Percentiles rank a stretch among this genome's conserved stretches.
phyloP scores from a whole-genome alignment of 2,113 vertebrate genomes.

The Prolemur simus region DNA sequence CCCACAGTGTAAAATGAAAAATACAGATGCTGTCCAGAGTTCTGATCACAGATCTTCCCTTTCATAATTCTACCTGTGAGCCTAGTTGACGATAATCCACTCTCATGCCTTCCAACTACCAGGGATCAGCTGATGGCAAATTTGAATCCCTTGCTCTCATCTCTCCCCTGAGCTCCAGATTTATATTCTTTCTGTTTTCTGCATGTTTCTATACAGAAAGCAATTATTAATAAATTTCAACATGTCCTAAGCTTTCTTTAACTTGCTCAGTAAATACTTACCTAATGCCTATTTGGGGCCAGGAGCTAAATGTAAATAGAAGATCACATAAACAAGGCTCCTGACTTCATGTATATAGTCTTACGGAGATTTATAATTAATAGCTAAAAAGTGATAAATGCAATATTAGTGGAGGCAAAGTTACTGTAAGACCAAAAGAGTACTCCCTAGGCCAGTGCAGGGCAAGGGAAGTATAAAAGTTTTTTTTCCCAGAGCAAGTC shows the following conservation, averaged over 20 bases:
- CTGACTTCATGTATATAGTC: not conserved
- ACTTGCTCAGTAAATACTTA: constrained; percentile 27
- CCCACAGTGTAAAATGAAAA: not conserved
- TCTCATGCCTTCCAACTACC: not conserved
- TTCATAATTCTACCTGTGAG: not conserved
- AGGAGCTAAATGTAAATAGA: constrained; percentile 7
- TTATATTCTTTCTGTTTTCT: not conserved
- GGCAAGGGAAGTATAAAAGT: not conserved
- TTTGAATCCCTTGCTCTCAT: not conserved
- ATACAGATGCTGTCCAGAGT: not conserved
- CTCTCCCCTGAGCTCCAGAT: not conserved
- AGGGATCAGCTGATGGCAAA: not conserved
- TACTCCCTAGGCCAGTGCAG: not conserved
- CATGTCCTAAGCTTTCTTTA: constrained; percentile 11
- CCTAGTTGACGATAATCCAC: not conserved
- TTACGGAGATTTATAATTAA: not conserved
- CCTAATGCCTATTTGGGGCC: not conserved
- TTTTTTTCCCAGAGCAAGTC: not conserved
- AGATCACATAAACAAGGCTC: not conserved
- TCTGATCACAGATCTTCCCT: not conserved
- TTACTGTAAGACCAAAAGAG: not conserved
- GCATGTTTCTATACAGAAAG: not conserved
- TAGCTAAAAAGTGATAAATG: not conserved
- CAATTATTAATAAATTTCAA: not conserved
- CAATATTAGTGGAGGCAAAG: not conserved